Conservation (phyloP, 2,113 vertebrate genomes). For the Chiloscyllium plagiosum region DNA sequence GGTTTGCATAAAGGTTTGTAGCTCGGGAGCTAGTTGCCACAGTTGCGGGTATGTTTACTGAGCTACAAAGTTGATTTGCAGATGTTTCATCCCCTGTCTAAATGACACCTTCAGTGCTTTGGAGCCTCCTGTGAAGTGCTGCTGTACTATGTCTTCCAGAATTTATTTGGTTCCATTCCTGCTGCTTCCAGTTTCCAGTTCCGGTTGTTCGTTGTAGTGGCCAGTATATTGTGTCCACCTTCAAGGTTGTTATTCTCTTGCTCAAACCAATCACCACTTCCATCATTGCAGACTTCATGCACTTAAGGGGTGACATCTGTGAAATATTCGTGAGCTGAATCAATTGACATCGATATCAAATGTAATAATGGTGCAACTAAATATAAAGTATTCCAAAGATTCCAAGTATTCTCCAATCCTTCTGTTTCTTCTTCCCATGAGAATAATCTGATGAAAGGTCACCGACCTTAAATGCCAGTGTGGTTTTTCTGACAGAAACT, state of each 20-base stretch:
- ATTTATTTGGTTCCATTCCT: too few species aligned
- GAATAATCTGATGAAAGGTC: neutral
- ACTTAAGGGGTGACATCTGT: neutral
- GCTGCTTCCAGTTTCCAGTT: too few species aligned
- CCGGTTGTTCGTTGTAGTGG: too few species aligned
- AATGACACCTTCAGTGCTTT: too few species aligned
- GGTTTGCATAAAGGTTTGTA: neutral
- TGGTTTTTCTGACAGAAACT: neutral
- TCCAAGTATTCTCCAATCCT: neutral
- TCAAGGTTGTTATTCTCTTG: neutral
- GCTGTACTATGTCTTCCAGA: too few species aligned
- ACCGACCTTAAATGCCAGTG: neutral
- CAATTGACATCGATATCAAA: neutral
- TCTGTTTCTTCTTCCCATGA: neutral
- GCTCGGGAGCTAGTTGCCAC: too few species aligned
- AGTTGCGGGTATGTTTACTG: too few species aligned
- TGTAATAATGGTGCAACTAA: neutral
- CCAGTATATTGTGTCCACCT: neutral
- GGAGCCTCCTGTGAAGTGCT: too few species aligned
- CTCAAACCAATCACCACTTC: neutral
- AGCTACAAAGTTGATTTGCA: too few species aligned
- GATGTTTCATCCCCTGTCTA: too few species aligned
- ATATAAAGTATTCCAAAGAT: neutral
- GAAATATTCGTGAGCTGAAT: neutral
- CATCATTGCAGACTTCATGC: neutral